Percentiles rank a stretch among this genome's conserved stretches.
phyloP scores from a whole-genome alignment of 2,888 invertebrate genomes.

The Papilio elwesi region DNA sequence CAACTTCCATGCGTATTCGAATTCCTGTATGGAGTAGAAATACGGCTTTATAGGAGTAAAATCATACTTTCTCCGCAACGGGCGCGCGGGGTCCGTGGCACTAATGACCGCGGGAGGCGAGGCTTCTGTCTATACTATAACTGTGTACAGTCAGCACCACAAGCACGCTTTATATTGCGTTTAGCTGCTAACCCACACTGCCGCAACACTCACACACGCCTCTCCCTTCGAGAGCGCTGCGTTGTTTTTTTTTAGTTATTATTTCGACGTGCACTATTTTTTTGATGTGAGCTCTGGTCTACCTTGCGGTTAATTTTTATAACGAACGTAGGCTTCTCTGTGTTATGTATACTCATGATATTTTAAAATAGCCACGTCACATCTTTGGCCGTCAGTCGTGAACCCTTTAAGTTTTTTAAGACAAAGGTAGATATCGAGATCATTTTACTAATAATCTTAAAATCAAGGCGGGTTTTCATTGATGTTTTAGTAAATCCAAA shows the following conservation, averaged over 20 bases:
- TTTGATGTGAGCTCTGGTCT: conserved; percentile 57
- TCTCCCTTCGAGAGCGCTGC: conserved; percentile 56
- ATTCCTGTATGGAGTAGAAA: conserved; percentile 84
- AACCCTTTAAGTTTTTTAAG: background rate
- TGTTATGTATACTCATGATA: background rate
- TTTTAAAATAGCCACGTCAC: background rate
- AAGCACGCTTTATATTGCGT: conserved; percentile 84
- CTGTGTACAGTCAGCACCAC: conserved; percentile 70
- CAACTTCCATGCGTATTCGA: conserved; percentile 80
- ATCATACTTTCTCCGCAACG: conserved; percentile 82
- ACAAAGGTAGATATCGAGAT: background rate
- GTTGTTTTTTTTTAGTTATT: conserved; percentile 76
- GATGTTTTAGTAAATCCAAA: background rate
- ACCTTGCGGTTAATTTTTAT: conserved; percentile 34
- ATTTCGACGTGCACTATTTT: conserved; percentile 79
- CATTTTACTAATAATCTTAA: conserved; percentile 10
- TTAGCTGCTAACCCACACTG: conserved; percentile 81
- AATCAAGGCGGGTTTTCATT: conserved; percentile 30
- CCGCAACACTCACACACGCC: conserved; percentile 65
- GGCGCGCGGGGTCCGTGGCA: conserved; percentile 58
- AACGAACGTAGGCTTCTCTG: background rate
- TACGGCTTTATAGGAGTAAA: conserved; percentile 85
- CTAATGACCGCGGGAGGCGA: conserved; percentile 81
- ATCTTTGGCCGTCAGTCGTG: background rate
- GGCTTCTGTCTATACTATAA: conserved; percentile 69